These are phyloP conservation scores for Chionomys nivalis DNA, from an alignment of 2,113 vertebrate species.

Conservation along the genomic window DNA sequence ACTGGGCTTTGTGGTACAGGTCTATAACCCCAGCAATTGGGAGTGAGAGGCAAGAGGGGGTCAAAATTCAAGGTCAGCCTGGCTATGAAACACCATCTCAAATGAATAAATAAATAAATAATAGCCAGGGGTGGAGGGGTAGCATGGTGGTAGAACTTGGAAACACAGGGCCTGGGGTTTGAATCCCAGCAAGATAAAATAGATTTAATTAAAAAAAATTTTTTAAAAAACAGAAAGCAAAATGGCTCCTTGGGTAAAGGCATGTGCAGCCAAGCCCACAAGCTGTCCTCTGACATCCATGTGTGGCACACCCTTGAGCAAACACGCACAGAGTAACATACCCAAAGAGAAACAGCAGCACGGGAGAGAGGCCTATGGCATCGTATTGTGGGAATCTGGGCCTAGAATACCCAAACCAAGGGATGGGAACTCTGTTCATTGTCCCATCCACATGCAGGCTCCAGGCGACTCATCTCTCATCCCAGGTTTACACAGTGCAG, in stretches of 20 bases:
- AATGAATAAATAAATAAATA: not conserved
- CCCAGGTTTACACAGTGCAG: not conserved
- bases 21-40: not conserved
- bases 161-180: not conserved
- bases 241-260: not conserved
- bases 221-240: not conserved
- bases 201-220: not conserved
- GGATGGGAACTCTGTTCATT: no score
- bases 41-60: not conserved
- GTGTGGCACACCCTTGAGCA: not conserved
- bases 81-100: not conserved
- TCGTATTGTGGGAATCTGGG: not conserved
- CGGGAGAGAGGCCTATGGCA: not conserved
- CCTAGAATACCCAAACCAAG: not conserved
- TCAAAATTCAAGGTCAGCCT: not conserved
- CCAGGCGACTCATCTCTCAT: not conserved
- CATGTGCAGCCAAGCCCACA: no score
- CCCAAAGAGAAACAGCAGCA: not conserved
- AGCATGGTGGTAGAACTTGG: not conserved
- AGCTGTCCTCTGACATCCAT: not conserved
- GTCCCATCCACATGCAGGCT: fast-evolving
- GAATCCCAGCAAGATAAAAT: not conserved
- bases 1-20: not conserved
- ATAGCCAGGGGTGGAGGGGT: not conserved
- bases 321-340: not conserved